A percentile compares a stretch with the other conserved stretches of the same genome.
These are phyloP conservation scores for Parapsyche elsis DNA, from an alignment of 1,140 invertebrate species.

Conservation along the genomic window DNA sequence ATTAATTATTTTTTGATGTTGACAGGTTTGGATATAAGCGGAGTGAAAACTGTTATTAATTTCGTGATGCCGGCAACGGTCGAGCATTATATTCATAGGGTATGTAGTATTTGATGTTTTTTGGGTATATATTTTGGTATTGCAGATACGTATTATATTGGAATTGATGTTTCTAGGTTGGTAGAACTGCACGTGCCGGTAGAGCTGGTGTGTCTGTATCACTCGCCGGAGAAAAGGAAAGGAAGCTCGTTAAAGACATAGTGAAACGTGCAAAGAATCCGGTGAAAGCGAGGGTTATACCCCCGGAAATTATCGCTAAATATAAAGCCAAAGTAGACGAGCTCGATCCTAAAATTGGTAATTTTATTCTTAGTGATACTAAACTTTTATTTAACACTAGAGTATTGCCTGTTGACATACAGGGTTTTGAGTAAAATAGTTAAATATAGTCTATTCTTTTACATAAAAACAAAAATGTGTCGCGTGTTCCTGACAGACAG, in stretches of 20 bases:
- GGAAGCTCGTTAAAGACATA: slow-evolving; percentile 90
- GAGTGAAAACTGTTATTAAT: slow-evolving; percentile 97
- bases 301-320: slow-evolving; percentile 89
- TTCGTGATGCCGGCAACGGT: slow-evolving; percentile 94
- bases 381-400: too few relatives aligned
- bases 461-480: too few relatives aligned
- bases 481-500: too few relatives aligned
- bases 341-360: slow-evolving; percentile 81
- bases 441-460: too few relatives aligned
- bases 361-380: slow-evolving; percentile 32
- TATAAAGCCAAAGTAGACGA: slow-evolving; percentile 79
- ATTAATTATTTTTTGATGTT: slow-evolving; percentile 17
- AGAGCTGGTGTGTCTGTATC: slow-evolving; percentile 91
- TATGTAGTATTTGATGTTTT: slow-evolving; percentile 58
- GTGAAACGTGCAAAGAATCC: slow-evolving; percentile 87
- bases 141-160: too few relatives aligned
- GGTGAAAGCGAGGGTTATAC: slow-evolving; percentile 88
- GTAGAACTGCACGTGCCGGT: slow-evolving; percentile 94
- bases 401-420: too few relatives aligned
- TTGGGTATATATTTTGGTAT: too few relatives aligned
- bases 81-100: slow-evolving; percentile 95
- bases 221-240: slow-evolving; percentile 91
- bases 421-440: too few relatives aligned
- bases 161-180: slow-evolving; percentile 71
- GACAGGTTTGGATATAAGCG: slow-evolving; percentile 89